These are phyloP conservation scores for Hypena proboscidalis DNA, from an alignment of 2,888 invertebrate genomes.

Conservation along the genomic window DNA sequence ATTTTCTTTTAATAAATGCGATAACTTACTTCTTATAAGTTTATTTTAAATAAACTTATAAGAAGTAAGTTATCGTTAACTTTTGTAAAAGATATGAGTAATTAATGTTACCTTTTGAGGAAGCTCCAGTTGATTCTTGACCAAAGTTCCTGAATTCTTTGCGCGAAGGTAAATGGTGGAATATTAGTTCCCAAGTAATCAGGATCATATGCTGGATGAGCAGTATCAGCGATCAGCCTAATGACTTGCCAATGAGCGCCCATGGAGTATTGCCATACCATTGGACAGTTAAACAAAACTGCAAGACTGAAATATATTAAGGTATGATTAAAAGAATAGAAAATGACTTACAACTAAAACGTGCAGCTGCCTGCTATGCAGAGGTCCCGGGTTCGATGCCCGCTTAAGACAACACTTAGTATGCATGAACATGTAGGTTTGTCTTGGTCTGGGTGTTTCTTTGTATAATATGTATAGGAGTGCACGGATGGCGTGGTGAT, in stretches of 20 bases:
- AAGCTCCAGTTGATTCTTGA: conserved; percentile 34
- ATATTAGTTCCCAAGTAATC: conserved; percentile 39
- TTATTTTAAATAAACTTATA: not conserved
- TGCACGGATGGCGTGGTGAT: no score
- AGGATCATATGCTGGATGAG: conserved; percentile 54
- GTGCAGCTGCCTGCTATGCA: no score
- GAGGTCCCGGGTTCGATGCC: no score
- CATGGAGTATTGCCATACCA: conserved; percentile 57
- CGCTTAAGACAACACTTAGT: no score
- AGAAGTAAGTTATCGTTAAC: no score
- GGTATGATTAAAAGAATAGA: not conserved
- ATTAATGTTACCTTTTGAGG: conserved; percentile 41
- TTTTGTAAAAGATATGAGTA: not conserved
- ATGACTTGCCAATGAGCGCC: conserved; percentile 52
- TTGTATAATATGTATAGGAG: no score
- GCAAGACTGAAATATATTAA: conserved; percentile 48
- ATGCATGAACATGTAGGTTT: no score
- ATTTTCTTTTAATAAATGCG: no score
- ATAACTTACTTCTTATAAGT: no score
- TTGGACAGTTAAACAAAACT: conserved; percentile 53
- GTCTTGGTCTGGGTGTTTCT: no score
- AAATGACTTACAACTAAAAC: not conserved
- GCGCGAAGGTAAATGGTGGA: conserved; percentile 45
- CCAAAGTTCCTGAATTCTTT: conserved; percentile 48
- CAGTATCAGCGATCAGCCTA: conserved; percentile 49